phyloP scores from a whole-genome alignment of 2,797 vertebrate species.

The Sandelia bainsii region DNA sequence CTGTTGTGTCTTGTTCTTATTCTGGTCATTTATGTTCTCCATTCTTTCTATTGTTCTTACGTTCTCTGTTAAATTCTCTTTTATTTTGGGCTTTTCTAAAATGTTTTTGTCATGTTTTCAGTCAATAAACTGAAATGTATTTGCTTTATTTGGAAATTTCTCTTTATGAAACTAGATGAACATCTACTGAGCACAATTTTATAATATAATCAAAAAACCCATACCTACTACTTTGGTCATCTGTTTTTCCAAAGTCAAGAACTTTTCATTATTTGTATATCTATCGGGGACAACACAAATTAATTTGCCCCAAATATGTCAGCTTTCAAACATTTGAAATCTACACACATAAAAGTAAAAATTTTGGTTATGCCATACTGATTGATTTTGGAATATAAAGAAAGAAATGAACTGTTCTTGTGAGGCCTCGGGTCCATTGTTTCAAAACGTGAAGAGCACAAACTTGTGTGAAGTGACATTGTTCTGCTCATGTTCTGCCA shows the following conservation, averaged over 20 bases:
- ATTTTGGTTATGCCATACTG: no score
- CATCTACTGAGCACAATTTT: not conserved
- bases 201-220: not conserved
- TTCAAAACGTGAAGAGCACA: no score
- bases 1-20: slow-evolving; percentile 4
- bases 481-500: no score
- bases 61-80: not conserved
- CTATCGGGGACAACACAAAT: not conserved
- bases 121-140: no score
- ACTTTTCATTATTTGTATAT: not conserved
- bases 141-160: no score
- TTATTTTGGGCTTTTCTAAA: not conserved
- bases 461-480: no score
- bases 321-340: not conserved
- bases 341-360: not conserved
- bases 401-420: not conserved
- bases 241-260: not conserved
- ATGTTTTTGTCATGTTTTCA: no score
- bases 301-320: not conserved
- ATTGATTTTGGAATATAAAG: not conserved
- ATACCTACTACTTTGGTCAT: no score
- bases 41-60: not conserved
- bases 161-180: not conserved
- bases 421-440: not conserved
- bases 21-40: not conserved